Percentiles rank a stretch among this genome's conserved stretches.
Evolutionary conservation across 2,888 invertebrate species (phyloP).

Genomic region (Nomada fabriciana): DNA sequence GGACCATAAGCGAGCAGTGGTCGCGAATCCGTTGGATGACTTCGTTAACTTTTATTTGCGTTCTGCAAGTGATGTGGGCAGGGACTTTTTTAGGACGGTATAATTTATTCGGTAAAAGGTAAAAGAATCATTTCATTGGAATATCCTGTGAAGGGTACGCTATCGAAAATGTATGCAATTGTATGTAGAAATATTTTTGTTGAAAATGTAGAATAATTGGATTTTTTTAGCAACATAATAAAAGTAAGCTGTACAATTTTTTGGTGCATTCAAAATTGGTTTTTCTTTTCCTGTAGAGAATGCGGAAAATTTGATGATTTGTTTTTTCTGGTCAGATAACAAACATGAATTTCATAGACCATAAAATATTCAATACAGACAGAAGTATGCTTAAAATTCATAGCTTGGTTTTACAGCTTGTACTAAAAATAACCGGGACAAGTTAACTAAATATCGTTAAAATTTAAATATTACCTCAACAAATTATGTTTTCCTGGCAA

Average conservation of each 20-base stretch:
- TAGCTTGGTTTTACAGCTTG: not conserved
- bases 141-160: too few relatives aligned
- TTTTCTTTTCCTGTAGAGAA: not conserved
- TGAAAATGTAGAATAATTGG: too few relatives aligned
- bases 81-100: too few relatives aligned
- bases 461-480: not conserved
- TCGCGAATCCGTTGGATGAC: conserved; percentile 15
- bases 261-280: too few relatives aligned
- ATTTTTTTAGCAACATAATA: too few relatives aligned
- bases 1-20: conserved; percentile 2
- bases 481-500: not conserved
- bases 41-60: conserved; percentile 2
- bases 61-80: not conserved
- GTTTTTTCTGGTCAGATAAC: not conserved
- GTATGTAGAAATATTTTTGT: too few relatives aligned
- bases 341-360: not conserved
- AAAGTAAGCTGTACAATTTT: too few relatives aligned
- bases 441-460: not conserved
- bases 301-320: not conserved
- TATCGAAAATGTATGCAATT: too few relatives aligned
- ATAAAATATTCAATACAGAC: not conserved
- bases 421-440: not conserved
- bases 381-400: not conserved
- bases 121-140: too few relatives aligned
- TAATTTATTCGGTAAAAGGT: too few relatives aligned